These are phyloP conservation scores for Erpobdella octoculata DNA, from an alignment of 2,888 invertebrate species.

Conservation along the genomic window DNA sequence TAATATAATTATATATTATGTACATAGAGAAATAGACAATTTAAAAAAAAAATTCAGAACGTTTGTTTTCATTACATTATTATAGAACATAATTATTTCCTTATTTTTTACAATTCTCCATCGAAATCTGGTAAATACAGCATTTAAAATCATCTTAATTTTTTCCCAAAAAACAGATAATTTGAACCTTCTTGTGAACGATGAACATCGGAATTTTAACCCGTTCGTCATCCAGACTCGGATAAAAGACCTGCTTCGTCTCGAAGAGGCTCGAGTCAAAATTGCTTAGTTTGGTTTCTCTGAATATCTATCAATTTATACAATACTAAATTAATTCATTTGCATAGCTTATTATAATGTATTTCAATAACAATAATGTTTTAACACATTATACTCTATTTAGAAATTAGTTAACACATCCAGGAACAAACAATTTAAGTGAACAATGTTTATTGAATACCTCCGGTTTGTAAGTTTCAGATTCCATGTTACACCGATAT, in stretches of 20 bases:
- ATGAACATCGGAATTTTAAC: slow-evolving; percentile 93
- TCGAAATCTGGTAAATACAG: too few species aligned
- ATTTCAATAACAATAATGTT: too few species aligned
- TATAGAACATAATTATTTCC: too few species aligned
- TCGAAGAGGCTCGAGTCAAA: slow-evolving; percentile 71
- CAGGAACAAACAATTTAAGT: slow-evolving; percentile 11
- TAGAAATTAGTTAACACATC: too few species aligned
- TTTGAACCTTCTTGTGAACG: slow-evolving; percentile 54
- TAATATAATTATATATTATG: too few species aligned
- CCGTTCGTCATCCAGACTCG: slow-evolving; percentile 77
- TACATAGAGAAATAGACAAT: too few species aligned
- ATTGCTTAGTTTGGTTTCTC: slow-evolving; percentile 75
- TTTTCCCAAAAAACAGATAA: too few species aligned
- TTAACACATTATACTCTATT: too few species aligned
- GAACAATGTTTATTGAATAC: slow-evolving; percentile 35
- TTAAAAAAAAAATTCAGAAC: not conserved
- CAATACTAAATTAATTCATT: not conserved
- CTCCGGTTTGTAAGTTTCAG: slow-evolving; percentile 57
- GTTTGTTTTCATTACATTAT: too few species aligned
- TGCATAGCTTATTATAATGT: too few species aligned
- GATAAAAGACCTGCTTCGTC: slow-evolving; percentile 81
- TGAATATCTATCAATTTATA: slow-evolving; percentile 60
- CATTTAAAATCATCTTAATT: too few species aligned
- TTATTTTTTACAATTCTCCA: too few species aligned
- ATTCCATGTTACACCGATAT: slow-evolving; percentile 72